These are phyloP conservation scores for Glareola pratincola DNA, from an alignment of 2,113 vertebrate species.

Conservation along the genomic window DNA sequence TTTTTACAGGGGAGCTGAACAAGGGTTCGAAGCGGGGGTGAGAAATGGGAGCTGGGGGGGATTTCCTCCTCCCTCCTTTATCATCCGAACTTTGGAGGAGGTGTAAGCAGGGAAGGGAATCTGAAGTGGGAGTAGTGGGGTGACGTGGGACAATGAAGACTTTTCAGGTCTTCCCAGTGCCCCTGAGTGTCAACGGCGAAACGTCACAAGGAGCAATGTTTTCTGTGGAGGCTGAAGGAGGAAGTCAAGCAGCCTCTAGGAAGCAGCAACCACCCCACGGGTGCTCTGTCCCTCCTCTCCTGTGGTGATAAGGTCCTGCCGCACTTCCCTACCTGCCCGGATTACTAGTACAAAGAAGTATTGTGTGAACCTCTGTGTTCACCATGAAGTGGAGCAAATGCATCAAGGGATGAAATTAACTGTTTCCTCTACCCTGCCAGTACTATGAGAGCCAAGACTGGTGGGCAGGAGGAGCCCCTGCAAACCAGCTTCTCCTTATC, in stretches of 20 bases:
- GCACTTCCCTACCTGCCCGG: neutral
- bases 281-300: neutral
- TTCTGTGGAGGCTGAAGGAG: neutral
- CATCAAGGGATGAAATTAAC: neutral
- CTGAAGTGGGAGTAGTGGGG: neutral
- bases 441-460: neutral
- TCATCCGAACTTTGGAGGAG: neutral
- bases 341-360: neutral
- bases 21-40: fast-evolving
- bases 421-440: neutral
- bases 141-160: neutral
- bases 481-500: neutral
- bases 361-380: neutral
- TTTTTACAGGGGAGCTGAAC: neutral
- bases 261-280: neutral
- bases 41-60: neutral
- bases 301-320: neutral
- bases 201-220: neutral
- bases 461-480: neutral
- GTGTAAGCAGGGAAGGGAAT: neutral
- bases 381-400: neutral
- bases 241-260: neutral
- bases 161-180: neutral
- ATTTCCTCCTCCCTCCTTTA: neutral
- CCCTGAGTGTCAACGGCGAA: neutral